Base-by-base conservation (phyloP, 37 sponge, comb jelly and placozoan genomes). In the Theonella swinhoei region DNA sequence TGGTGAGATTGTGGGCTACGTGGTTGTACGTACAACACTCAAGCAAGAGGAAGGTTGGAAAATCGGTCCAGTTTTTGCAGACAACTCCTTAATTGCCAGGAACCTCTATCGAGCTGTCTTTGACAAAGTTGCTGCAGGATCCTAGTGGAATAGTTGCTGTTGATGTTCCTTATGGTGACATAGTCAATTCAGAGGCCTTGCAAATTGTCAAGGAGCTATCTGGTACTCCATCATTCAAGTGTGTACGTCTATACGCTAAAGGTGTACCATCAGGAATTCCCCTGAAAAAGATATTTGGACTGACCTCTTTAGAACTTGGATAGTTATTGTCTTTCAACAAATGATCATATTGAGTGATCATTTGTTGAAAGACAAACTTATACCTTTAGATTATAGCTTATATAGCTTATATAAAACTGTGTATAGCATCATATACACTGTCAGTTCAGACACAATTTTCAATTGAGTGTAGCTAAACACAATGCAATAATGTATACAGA, bases 31-130 rank as follows among this genome's bases (percentile, higher is more conserved):
- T 0, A 62, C 26, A 39, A 78, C 79, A 8, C 34, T 37, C 31
- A 28, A 28, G 30, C 54, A 47, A 47, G 54, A 47, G 7, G 79
- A 64, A 2, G 79, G 79, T n/a, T 65, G 47, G 34, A 25, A 24
- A 5, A 33, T 78, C 0, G 64, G n/a, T 20, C 79, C 79, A 4
- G 37, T 78, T 14, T 78, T 36, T 64, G 79, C 79, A 29, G 41
- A 78, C 39, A 35, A 63, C n/a, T 11, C 66, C 11, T 1, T 41
- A 20, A 78, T 78, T 78, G 79, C 79, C 20, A 40, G 41, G 42
- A n/a, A 11, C 42, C 79, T 78, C 25, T 43, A 34, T 19, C 33
- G 64, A 63, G 29, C 35, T 2, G 66, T 34, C 35, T 30, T 78
- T 2, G 79, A 64, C 24, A 20, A 23, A 25, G 42, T 66, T 8